Evolutionary conservation across 2,888 invertebrate genomes (phyloP).

Genomic region (Carabus problematicus): DNA sequence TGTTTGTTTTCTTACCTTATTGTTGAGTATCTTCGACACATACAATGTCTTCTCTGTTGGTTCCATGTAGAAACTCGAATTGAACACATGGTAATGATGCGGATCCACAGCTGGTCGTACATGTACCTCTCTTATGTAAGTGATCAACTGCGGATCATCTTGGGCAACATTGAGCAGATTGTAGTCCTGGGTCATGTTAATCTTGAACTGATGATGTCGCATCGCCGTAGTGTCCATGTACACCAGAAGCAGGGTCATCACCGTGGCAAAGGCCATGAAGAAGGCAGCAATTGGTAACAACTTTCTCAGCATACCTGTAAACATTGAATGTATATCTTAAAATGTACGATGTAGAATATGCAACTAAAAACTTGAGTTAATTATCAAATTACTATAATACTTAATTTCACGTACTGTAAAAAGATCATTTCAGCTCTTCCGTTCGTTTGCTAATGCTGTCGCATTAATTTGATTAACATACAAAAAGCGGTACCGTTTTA

Average conservation of each 20-base stretch:
- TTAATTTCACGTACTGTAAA: too few relatives aligned
- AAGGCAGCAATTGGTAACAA: slow-evolving; percentile 75
- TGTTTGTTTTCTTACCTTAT: slow-evolving; percentile 61
- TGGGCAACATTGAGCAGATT: slow-evolving; percentile 76
- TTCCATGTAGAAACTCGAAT: slow-evolving; percentile 52
- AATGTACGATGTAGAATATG: too few relatives aligned
- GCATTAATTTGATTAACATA: too few relatives aligned
- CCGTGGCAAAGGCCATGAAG: slow-evolving; percentile 79
- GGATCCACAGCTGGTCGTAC: slow-evolving; percentile 61
- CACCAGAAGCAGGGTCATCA: slow-evolving; percentile 78
- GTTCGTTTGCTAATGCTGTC: too few relatives aligned
- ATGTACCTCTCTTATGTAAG: slow-evolving; percentile 77
- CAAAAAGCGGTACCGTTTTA: too few relatives aligned
- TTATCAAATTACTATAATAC: too few relatives aligned
- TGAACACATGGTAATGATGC: slow-evolving; percentile 57
- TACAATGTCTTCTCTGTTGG: slow-evolving; percentile 62
- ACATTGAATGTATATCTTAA: neutral
- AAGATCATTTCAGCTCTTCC: too few relatives aligned
- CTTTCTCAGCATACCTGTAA: slow-evolving; percentile 52
- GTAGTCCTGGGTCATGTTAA: slow-evolving; percentile 81
- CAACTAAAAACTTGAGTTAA: too few relatives aligned
- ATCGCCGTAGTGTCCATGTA: slow-evolving; percentile 82
- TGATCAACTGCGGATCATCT: slow-evolving; percentile 76
- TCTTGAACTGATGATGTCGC: slow-evolving; percentile 78
- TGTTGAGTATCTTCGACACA: slow-evolving; percentile 58